Evolutionary conservation across 2,888 invertebrate species (phyloP).

Genomic region (Drosophila siamana): DNA sequence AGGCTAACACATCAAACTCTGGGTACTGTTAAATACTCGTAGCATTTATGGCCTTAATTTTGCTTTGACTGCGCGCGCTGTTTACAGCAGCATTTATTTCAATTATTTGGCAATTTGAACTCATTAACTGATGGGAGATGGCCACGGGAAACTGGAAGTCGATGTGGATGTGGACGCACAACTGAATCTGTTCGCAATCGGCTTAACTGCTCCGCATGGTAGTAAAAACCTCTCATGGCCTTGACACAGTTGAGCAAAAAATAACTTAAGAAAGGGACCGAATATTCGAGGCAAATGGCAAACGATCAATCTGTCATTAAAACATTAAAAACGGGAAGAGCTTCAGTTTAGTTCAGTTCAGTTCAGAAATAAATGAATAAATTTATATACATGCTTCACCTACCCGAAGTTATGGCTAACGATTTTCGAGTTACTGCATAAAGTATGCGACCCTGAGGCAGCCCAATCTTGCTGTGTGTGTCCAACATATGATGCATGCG

Average conservation of each 20-base stretch:
- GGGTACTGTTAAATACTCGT: conserved; percentile 14
- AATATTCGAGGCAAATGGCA: conserved; percentile 42
- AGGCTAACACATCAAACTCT: conserved; percentile 39
- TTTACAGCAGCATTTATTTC: conserved; percentile 56
- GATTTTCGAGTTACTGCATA: conserved; percentile 12
- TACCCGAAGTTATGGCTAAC: conserved; percentile 24
- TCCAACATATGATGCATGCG: conserved; percentile 45
- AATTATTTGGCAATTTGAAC: conserved; percentile 73
- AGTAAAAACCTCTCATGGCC: conserved; percentile 49
- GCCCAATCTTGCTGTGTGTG: background rate
- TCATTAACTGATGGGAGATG: conserved; percentile 45
- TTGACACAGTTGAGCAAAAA: conserved; percentile 60
- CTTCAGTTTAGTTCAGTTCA: background rate
- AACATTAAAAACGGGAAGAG: conserved; percentile 26
- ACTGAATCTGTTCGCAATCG: conserved; percentile 26
- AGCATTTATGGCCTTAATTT: conserved; percentile 44
- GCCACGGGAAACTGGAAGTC: conserved; percentile 29
- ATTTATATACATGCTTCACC: conserved; percentile 7
- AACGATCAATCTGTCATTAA: conserved; percentile 48
- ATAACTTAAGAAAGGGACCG: background rate
- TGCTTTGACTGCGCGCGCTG: conserved; percentile 29
- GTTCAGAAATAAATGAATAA: conserved; percentile 15
- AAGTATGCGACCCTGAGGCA: conserved; percentile 23
- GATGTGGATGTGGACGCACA: conserved; percentile 13
- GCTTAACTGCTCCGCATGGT: conserved; percentile 35